Conservation (phyloP, 2,113 vertebrate genomes). For the Potamarius usumacintae region DNA sequence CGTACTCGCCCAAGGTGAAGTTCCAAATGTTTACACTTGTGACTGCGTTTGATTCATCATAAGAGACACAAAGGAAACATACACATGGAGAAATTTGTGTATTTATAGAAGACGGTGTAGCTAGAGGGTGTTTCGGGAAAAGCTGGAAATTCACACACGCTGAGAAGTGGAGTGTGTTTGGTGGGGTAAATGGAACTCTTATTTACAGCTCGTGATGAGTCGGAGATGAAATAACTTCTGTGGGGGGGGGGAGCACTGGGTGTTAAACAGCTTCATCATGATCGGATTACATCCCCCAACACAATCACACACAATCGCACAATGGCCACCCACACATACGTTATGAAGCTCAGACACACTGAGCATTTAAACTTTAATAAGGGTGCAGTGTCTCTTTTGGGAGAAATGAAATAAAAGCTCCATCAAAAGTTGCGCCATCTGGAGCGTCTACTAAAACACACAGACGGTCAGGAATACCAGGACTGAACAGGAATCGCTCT, state of each 20-base stretch:
- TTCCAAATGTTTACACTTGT: conserved; percentile 27
- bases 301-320: not conserved
- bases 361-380: not conserved
- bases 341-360: not conserved
- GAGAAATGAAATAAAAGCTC: not conserved
- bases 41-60: not conserved
- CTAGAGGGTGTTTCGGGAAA: not conserved
- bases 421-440: not conserved
- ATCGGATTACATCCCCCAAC: not conserved
- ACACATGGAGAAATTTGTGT: not conserved
- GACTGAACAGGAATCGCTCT: conserved; percentile 25
- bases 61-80: not conserved
- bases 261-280: conserved; percentile 1
- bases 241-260: not conserved
- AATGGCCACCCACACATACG: not conserved
- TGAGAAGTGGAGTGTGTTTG: not conserved
- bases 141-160: conserved; percentile 12
- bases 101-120: not conserved
- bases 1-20: not conserved
- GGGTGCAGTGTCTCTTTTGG: not conserved
- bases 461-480: not conserved
- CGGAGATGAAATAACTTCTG: not conserved
- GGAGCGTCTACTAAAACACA: not conserved
- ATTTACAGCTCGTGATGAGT: conserved; percentile 5
- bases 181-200: not conserved